Evolutionary conservation across 2,888 invertebrate species (phyloP), one percentile per base, ranked within the genome.

Genomic region (Limnephilus rhombicus): DNA sequence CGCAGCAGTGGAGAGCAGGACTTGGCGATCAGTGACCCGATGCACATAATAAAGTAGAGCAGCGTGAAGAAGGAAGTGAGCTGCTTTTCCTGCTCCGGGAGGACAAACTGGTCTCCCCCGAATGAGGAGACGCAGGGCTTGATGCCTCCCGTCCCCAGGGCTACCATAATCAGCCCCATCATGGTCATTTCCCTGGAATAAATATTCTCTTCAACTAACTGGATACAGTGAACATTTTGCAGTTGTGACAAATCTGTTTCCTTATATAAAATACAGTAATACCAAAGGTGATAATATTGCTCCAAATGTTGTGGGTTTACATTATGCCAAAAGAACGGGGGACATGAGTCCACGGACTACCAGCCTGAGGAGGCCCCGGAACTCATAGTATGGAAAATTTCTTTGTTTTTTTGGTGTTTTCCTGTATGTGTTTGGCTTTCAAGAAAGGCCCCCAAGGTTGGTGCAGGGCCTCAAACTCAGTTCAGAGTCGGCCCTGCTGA

Each of bases 41-140:
- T 95, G 94, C 97, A 97, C 91, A 97, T 95, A 5, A 96, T 95
- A 94, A 98, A 98, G 95, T 98, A 98, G 94, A 98, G 97, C 4
- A 98, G 95, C 37, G 98, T 98, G 95, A 98, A 98, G 95, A 98
- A 98, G 49, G 97, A 95, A 0, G 97, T 96, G 85, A 98, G 95
- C 94, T 97, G 97, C 93, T 96, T 96, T 29, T 97, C 96, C 95
- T 98, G 97, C 88, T 96, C 95, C 0, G 97, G 97, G 83, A 97
- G 94, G 29, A 95, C 95, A 94, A 98, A 98, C 95, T 98, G 98
- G 95, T 98, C 98, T 0, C 98, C 98, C 3, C 98, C 98, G 94
- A 98, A 98, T 0, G 98, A 97, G 0, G 98, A 96, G 0, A 98
- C 98, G 94, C 98, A 98, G 0, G 98, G 98, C 94, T 98, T 98